These are phyloP conservation scores for Phthorimaea operculella DNA, from an alignment of 1,140 invertebrate species.

Conservation along the genomic window DNA sequence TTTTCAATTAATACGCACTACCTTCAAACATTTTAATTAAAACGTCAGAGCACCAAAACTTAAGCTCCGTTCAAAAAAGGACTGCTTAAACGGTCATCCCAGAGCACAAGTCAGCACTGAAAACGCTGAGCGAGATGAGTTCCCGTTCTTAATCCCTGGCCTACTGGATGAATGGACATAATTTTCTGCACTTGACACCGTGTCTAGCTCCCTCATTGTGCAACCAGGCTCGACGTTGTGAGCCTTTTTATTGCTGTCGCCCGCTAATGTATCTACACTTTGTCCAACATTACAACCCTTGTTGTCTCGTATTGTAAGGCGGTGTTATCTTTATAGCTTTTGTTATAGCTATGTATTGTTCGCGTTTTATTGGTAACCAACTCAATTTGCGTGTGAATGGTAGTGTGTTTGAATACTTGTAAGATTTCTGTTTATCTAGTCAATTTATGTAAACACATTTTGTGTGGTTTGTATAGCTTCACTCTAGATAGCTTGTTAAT, in stretches of 20 bases:
- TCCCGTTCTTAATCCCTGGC: constrained; percentile 55
- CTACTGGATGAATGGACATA: constrained; percentile 58
- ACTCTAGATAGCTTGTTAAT: background rate
- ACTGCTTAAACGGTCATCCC: constrained; percentile 41
- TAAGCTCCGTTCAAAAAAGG: constrained; percentile 27
- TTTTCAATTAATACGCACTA: too few relatives aligned
- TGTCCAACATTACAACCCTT: background rate
- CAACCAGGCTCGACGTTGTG: constrained; percentile 25
- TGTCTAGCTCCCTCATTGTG: constrained; percentile 50
- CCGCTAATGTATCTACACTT: constrained; percentile 8
- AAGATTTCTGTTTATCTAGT: background rate
- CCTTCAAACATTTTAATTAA: constrained; percentile 36
- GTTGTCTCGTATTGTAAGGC: constrained; percentile 3
- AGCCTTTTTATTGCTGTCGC: constrained; percentile 49
- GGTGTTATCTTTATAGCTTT: background rate
- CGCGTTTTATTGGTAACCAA: background rate
- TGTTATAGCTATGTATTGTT: background rate
- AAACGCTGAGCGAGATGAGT: constrained; percentile 32
- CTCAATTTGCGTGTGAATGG: constrained; percentile 1
- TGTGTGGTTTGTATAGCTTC: background rate
- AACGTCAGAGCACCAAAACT: constrained; percentile 7
- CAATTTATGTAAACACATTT: background rate
- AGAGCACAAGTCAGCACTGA: constrained; percentile 26
- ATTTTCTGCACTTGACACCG: constrained; percentile 64
- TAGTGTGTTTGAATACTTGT: background rate